Conservation (phyloP, 2,113 vertebrate species). For the Ptyas mucosa region DNA sequence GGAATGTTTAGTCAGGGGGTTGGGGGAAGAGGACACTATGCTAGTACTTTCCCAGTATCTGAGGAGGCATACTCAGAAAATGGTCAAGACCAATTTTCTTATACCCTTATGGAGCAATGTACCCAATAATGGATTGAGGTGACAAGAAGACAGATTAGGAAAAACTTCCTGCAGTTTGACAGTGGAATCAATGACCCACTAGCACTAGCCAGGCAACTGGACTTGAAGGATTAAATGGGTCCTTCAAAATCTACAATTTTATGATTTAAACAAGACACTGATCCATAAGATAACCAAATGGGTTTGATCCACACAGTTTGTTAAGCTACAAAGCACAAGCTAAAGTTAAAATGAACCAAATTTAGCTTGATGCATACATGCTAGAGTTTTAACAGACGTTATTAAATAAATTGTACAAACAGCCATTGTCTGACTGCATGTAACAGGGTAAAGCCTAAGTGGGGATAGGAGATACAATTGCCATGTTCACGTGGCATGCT, state of each 20-base stretch:
- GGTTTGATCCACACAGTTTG: neutral
- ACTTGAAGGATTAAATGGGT: neutral
- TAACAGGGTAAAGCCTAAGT: neutral
- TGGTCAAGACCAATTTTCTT: neutral
- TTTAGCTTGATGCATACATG: neutral
- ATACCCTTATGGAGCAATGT: neutral
- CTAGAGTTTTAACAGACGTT: neutral
- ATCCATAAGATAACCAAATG: neutral
- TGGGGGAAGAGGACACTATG: neutral
- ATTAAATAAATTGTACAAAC: neutral
- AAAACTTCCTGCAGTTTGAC: neutral
- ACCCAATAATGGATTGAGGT: neutral
- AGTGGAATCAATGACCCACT: neutral
- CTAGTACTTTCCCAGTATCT: neutral
- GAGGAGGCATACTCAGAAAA: neutral
- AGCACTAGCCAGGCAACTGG: neutral
- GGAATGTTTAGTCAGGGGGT: neutral
- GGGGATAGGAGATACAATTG: neutral
- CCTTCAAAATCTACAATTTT: neutral
- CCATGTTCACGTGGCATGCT: neutral
- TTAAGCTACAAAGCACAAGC: neutral
- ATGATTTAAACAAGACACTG: neutral
- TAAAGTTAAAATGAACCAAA: neutral
- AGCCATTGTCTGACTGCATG: neutral
- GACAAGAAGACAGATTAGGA: neutral